phyloP scores from a whole-genome alignment of 2,797 vertebrate species.

The Eupleurogrammus muticus region DNA sequence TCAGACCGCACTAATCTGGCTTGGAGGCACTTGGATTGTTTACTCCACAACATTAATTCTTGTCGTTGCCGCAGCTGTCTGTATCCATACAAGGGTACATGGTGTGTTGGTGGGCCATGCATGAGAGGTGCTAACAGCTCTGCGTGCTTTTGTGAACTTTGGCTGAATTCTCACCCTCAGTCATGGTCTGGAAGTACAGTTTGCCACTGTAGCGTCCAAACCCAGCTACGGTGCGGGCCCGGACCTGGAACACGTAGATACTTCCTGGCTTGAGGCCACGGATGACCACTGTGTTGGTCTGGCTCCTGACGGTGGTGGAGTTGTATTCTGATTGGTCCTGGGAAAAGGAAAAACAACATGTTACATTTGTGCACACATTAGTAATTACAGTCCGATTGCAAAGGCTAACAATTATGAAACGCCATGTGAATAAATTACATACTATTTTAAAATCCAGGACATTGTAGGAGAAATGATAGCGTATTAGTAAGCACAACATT shows the following conservation, averaged over 20 bases:
- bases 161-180: slow-evolving; percentile 90
- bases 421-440: slow-evolving; percentile 34
- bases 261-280: slow-evolving; percentile 94
- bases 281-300: slow-evolving; percentile 95
- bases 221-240: slow-evolving; percentile 96
- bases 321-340: slow-evolving; percentile 95
- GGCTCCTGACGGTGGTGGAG: slow-evolving; percentile 91
- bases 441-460: slow-evolving; percentile 3
- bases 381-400: slow-evolving; percentile 45
- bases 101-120: slow-evolving; percentile 42
- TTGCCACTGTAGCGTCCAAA: slow-evolving; percentile 98
- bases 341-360: slow-evolving; percentile 34
- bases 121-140: slow-evolving; percentile 65
- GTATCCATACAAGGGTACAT: slow-evolving; percentile 29
- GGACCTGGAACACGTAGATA: slow-evolving; percentile 99
- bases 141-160: slow-evolving; percentile 57
- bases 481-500: background rate
- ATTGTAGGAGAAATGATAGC: background rate
- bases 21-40: slow-evolving; percentile 41
- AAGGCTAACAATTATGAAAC: slow-evolving; percentile 34
- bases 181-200: slow-evolving; percentile 99
- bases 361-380: slow-evolving; percentile 28
- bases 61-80: slow-evolving; percentile 62
- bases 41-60: slow-evolving; percentile 50
- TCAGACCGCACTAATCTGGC: slow-evolving; percentile 17